phyloP scores from a whole-genome alignment of 2,113 vertebrate genomes.

The Gnathochromis pfefferi region DNA sequence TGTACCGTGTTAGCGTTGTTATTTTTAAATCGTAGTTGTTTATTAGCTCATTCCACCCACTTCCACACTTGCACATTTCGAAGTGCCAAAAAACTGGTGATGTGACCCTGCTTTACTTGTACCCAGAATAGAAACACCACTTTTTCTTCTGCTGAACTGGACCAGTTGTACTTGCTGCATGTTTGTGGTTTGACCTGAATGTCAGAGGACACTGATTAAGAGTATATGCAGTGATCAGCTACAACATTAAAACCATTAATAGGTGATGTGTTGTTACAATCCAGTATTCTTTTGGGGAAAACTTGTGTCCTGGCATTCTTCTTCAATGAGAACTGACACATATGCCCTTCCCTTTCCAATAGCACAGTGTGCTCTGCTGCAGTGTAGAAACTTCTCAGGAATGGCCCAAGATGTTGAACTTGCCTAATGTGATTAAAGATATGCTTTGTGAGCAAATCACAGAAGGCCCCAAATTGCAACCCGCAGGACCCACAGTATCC shows the following conservation, averaged over 20 bases:
- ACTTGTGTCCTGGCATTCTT: fast-evolving
- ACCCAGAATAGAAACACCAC: not conserved
- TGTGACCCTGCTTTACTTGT: constrained; percentile 7
- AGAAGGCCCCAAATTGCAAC: not conserved
- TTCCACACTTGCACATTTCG: not conserved
- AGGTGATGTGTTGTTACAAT: not conserved
- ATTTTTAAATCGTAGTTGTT: constrained; percentile 19
- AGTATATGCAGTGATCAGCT: not conserved
- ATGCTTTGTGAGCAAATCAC: not conserved
- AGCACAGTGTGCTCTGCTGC: not conserved
- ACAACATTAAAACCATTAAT: not conserved
- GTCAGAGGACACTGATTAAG: not conserved
- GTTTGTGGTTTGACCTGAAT: not conserved
- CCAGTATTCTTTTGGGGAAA: not conserved
- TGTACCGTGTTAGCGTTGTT: not conserved
- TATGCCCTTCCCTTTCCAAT: not conserved
- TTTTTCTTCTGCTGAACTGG: not conserved
- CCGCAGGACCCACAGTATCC: not conserved
- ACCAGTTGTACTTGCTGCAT: not conserved
- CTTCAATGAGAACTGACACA: not conserved
- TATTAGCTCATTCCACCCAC: not conserved
- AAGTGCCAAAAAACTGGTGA: not conserved
- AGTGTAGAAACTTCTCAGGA: not conserved
- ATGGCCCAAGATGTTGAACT: not conserved
- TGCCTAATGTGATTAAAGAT: not conserved